Conservation (phyloP, 2,888 invertebrate genomes). For the Thumatha senex region DNA sequence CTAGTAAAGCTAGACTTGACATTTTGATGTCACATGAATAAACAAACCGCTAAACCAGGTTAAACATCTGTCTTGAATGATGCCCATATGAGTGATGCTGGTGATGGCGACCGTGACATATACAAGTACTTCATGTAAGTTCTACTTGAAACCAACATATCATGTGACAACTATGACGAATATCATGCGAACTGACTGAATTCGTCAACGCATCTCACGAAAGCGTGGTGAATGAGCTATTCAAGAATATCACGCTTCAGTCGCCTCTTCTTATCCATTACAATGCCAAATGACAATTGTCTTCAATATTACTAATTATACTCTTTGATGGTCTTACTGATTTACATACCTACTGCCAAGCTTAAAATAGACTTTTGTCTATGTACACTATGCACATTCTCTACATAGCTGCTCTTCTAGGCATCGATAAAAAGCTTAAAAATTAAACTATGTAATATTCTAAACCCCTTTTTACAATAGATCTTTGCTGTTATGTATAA, state of each 20-base stretch:
- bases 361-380: background rate
- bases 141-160: constrained; percentile 5
- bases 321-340: too few species aligned
- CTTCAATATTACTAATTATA: too few species aligned
- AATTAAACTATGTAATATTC: too few species aligned
- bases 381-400: background rate
- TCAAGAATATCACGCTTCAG: constrained; percentile 35
- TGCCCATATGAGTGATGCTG: constrained; percentile 29
- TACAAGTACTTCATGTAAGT: background rate
- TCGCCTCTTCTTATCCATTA: constrained; percentile 23
- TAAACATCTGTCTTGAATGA: constrained; percentile 32
- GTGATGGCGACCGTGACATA: constrained; percentile 36
- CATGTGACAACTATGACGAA: constrained; percentile 31
- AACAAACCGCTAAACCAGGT: constrained; percentile 23
- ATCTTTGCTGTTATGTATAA: too few species aligned
- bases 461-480: too few species aligned
- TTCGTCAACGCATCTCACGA: constrained; percentile 31
- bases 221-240: constrained; percentile 44
- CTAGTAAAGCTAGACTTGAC: constrained; percentile 8
- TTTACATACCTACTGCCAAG: background rate
- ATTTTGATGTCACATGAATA: constrained; percentile 34
- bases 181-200: constrained; percentile 23
- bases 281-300: constrained; percentile 19
- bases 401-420: background rate
- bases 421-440: too few species aligned